phyloP scores from a whole-genome alignment of 2,888 invertebrate species.

The Iphiclides podalirius region DNA sequence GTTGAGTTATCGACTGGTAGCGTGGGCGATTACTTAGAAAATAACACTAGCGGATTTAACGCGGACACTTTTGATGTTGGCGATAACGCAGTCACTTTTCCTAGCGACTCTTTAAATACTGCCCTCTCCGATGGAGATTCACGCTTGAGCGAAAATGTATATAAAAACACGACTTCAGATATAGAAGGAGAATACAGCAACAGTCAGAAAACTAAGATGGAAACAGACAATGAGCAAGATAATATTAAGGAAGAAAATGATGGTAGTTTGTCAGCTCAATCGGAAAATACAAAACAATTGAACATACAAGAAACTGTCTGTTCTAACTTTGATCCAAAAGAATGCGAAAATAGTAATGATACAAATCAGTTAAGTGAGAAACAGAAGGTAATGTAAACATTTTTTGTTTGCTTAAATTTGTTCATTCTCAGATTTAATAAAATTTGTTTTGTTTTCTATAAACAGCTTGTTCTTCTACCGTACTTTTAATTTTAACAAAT shows the following conservation, averaged over 20 bases:
- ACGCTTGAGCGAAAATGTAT: slow-evolving; percentile 51
- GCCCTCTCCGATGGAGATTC: slow-evolving; percentile 66
- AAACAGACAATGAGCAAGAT: slow-evolving; percentile 37
- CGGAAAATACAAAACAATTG: slow-evolving; percentile 2
- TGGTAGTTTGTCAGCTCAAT: slow-evolving; percentile 36
- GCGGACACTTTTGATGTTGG: slow-evolving; percentile 67
- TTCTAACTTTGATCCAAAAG: slow-evolving; percentile 7
- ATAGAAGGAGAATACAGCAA: slow-evolving; percentile 56
- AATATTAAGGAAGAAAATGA: slow-evolving; percentile 37
- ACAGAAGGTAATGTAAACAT: slow-evolving; percentile 1
- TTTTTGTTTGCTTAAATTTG: neutral
- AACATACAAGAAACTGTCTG: slow-evolving; percentile 8
- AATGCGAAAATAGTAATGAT: slow-evolving; percentile 1
- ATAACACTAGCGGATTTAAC: slow-evolving; percentile 60
- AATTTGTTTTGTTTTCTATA: no score
- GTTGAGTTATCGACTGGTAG: slow-evolving; percentile 71
- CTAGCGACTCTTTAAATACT: slow-evolving; percentile 62
- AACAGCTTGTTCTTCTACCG: no score
- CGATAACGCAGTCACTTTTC: slow-evolving; percentile 69
- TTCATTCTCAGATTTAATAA: no score
- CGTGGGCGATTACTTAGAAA: slow-evolving; percentile 70
- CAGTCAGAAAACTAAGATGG: slow-evolving; percentile 42
- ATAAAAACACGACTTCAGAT: slow-evolving; percentile 48
- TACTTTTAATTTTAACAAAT: no score
- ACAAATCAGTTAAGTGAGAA: neutral